These are phyloP conservation scores for Tuta absoluta DNA, from an alignment of 2,888 invertebrate species.

Conservation along the genomic window DNA sequence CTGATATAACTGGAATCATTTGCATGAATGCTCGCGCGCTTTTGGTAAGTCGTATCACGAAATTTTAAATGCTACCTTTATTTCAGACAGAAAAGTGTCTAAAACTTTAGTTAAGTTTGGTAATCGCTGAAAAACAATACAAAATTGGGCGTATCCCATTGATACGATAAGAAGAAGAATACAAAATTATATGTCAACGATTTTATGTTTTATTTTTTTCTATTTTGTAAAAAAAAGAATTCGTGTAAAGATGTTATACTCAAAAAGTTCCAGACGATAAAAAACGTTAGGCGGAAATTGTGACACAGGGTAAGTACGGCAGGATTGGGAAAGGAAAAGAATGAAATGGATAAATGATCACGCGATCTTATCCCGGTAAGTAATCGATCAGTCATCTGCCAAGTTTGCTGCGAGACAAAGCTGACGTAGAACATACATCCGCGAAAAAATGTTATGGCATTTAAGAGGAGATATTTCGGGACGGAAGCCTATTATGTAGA, in stretches of 20 bases:
- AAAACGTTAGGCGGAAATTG: neutral
- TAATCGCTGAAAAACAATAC: too few relatives aligned
- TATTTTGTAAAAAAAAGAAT: too few relatives aligned
- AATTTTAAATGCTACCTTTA: too few relatives aligned
- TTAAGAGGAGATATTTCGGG: neutral
- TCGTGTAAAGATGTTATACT: neutral
- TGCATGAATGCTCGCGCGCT: too few relatives aligned
- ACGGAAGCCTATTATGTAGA: neutral
- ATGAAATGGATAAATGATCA: conserved; percentile 8
- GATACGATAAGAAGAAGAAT: too few relatives aligned
- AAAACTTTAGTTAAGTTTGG: too few relatives aligned
- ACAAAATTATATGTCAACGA: too few relatives aligned
- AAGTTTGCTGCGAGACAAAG: conserved; percentile 16
- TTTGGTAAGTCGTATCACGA: too few relatives aligned
- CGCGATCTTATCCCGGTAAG: conserved; percentile 1
- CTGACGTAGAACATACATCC: neutral
- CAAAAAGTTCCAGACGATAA: neutral
- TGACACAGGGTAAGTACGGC: neutral
- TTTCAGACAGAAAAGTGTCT: too few relatives aligned
- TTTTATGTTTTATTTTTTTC: neutral
- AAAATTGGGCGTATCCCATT: too few relatives aligned
- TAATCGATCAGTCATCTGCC: conserved; percentile 14
- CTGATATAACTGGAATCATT: too few relatives aligned
- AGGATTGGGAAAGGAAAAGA: neutral
- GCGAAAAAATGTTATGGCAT: neutral